phyloP scores from a whole-genome alignment of 2,113 vertebrate species.

The Rhynchopsitta pachyrhyncha region DNA sequence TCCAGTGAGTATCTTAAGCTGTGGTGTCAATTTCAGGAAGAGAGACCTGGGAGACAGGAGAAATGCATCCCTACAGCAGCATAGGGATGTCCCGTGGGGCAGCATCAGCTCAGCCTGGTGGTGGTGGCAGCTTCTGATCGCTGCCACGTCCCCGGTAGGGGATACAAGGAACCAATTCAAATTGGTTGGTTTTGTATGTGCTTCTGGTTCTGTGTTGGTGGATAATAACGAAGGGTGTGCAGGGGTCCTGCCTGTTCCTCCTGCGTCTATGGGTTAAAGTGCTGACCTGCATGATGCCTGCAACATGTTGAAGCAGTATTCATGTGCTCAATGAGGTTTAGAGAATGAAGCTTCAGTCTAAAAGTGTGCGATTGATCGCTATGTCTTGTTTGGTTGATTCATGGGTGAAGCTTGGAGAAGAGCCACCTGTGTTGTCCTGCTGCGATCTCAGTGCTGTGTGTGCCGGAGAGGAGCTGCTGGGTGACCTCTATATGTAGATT shows the following conservation, averaged over 20 bases:
- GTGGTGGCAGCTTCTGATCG: not conserved
- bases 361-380: fast-evolving
- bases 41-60: not conserved
- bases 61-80: fast-evolving
- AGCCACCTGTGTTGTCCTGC: not conserved
- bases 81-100: fast-evolving
- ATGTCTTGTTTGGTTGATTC: not conserved
- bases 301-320: not conserved
- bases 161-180: not conserved
- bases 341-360: not conserved
- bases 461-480: not conserved
- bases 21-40: not conserved
- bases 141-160: not conserved
- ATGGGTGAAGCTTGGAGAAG: not conserved
- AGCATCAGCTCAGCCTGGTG: not conserved
- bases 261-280: not conserved
- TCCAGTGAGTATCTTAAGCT: not conserved
- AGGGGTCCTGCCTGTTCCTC: not conserved
- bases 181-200: not conserved
- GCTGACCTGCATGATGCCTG: not conserved
- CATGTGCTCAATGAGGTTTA: not conserved
- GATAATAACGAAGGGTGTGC: not conserved
- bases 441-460: fast-evolving
- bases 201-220: not conserved
- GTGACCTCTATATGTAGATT: not conserved